Evolutionary conservation across 2,888 invertebrate species (phyloP), one percentile per base, ranked within the genome.

Genomic region (Papilio gigon): DNA sequence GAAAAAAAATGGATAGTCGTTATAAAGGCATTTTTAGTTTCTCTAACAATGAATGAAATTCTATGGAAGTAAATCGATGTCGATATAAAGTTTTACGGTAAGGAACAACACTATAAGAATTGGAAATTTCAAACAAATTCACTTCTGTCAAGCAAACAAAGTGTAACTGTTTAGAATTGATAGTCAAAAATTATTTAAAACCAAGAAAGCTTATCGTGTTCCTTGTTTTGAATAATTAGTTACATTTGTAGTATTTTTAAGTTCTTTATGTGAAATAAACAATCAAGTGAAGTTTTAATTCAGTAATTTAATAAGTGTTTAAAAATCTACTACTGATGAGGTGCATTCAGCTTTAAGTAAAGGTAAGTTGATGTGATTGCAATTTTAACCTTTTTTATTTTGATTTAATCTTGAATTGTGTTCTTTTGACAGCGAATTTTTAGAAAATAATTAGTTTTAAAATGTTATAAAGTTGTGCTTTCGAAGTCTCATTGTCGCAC

Each of bases 61-160:
- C 33, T 5, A 35, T 35, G 8, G 8, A 9, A 8, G 5, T 12
- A n/a, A n/a, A 50, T 63, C 63, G 63, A 63, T 71, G 35, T 47
- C 14, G 9, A 56, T 5, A 14, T n/a, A 6, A 42, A 58, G 20
- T 63, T 53, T 64, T 4, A 61, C 40, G 22, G 40, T 14, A 2
- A 25, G 8, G 60, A 9, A 37, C 40, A 25, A 6, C 37, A 22
- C 60, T 40, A 22, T 22, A n/a, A 27, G 35, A 42, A 27, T 37
- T 17, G 0, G 25, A 61, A 25, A n/a, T n/a, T n/a, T n/a, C n/a
- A n/a, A n/a, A 56, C 53, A 56, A 56, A 30, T 30, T 30, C 17
- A 30, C 8, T 56, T 0, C 53, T 25, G 53, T 56, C 53, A 56
- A 30, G n/a, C 27, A n/a, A 27, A 44, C 12, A 17, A 2, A 30